Evolutionary conservation across 2,113 vertebrate genomes (phyloP).

Genomic region (Forbesichthys agassizii): DNA sequence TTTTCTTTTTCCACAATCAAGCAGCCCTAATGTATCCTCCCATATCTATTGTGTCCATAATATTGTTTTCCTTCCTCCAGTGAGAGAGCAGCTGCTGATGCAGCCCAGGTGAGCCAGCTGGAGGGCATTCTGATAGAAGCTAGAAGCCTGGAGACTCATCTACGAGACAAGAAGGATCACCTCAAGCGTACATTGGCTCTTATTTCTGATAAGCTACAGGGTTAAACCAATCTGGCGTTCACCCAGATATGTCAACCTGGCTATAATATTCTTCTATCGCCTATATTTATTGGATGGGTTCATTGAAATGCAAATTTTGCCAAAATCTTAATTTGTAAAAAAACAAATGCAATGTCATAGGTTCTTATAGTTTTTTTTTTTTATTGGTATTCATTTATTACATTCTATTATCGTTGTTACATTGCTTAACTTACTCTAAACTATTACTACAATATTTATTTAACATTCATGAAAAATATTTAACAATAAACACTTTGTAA

Average conservation of each 20-base stretch:
- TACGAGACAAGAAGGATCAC: conserved; percentile 71
- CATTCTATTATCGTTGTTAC: background rate
- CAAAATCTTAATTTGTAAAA: conserved; percentile 1
- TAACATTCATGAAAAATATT: too few relatives aligned
- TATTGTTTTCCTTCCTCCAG: conserved; percentile 42
- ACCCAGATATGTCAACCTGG: background rate
- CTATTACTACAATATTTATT: too few relatives aligned
- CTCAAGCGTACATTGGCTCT: conserved; percentile 60
- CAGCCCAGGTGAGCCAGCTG: conserved; percentile 64
- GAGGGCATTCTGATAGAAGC: conserved; percentile 67
- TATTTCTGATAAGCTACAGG: conserved; percentile 72
- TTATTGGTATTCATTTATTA: background rate
- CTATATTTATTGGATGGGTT: background rate
- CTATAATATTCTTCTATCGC: background rate
- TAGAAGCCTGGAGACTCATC: conserved; percentile 55
- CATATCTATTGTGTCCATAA: background rate
- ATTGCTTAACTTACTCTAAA: too few relatives aligned
- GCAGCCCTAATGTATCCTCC: too few relatives aligned
- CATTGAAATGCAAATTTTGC: conserved; percentile 2
- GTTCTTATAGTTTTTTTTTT: background rate
- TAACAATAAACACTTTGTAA: too few relatives aligned
- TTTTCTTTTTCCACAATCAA: too few relatives aligned
- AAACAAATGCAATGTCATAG: background rate
- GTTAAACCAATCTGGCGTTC: conserved; percentile 24
- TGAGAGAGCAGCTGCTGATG: conserved; percentile 63